Percentiles rank a stretch among this genome's conserved stretches.
Evolutionary conservation across 2,113 vertebrate genomes (phyloP).

Genomic region (Poecilia latipinna): DNA sequence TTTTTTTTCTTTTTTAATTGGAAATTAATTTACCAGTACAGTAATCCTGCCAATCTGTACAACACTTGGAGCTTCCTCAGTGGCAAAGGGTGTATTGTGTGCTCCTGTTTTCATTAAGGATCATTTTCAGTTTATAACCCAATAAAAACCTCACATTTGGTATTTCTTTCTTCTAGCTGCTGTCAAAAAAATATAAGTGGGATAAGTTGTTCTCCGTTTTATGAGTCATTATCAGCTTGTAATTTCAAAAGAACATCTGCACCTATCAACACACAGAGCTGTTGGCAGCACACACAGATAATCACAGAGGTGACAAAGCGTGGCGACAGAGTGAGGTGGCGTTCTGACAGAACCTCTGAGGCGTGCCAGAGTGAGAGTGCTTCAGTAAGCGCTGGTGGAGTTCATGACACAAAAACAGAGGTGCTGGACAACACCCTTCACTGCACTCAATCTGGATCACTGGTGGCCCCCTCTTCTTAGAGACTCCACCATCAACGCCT

Average conservation of each 20-base stretch:
- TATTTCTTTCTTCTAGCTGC: too few species aligned
- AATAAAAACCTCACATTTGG: too few species aligned
- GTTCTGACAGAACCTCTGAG: slow-evolving; percentile 17
- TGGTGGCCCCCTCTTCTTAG: not conserved
- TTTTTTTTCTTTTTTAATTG: not conserved
- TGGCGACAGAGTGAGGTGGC: slow-evolving; percentile 2
- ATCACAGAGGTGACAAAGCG: not conserved
- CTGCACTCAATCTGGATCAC: not conserved
- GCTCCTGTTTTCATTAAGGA: not conserved
- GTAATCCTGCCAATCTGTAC: not conserved
- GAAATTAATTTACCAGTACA: not conserved
- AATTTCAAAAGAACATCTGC: not conserved
- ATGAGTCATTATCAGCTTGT: not conserved
- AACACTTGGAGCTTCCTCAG: not conserved
- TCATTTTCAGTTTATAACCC: not conserved
- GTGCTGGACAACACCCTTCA: slow-evolving; percentile 1
- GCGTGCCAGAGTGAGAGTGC: not conserved
- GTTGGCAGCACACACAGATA: slow-evolving; percentile 2
- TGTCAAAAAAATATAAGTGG: not conserved
- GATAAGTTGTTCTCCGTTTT: not conserved
- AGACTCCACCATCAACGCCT: not conserved
- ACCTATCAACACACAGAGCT: not conserved
- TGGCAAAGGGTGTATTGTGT: not conserved
- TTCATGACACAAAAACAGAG: slow-evolving; percentile 19
- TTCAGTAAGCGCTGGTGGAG: slow-evolving; percentile 6